A percentile compares a stretch with the other conserved stretches of the same genome.
Evolutionary conservation across 2,797 vertebrate genomes (phyloP).

Genomic region (Microchirus variegatus): DNA sequence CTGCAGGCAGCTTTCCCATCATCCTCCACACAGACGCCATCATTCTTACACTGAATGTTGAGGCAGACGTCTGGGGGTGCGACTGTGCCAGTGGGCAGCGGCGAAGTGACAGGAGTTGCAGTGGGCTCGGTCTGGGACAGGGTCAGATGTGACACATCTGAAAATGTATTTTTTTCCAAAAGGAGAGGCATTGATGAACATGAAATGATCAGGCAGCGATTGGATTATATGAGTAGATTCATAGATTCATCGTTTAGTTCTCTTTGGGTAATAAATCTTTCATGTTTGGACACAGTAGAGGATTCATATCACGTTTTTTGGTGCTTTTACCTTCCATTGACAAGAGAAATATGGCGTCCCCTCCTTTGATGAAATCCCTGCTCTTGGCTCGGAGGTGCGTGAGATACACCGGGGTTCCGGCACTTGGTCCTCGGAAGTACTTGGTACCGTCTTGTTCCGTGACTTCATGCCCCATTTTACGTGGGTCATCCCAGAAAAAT

Average conservation of each 20-base stretch:
- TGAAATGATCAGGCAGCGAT: not conserved
- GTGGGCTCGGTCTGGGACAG: slow-evolving; percentile 53
- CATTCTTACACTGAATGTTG: slow-evolving; percentile 79
- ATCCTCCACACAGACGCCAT: slow-evolving; percentile 77
- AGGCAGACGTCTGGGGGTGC: slow-evolving; percentile 47
- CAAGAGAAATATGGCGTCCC: slow-evolving; percentile 86
- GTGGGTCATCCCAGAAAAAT: slow-evolving; percentile 89
- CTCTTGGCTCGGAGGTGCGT: slow-evolving; percentile 86
- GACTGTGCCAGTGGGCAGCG: not conserved
- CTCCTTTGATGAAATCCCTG: slow-evolving; percentile 90
- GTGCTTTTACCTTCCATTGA: slow-evolving; percentile 86
- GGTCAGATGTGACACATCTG: slow-evolving; percentile 87
- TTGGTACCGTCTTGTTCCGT: slow-evolving; percentile 80
- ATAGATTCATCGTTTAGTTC: too few species aligned
- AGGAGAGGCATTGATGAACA: not conserved
- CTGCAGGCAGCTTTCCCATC: slow-evolving; percentile 75
- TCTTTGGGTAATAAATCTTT: too few species aligned
- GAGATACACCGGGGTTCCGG: slow-evolving; percentile 81
- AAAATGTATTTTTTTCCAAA: slow-evolving; percentile 4
- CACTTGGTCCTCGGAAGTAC: slow-evolving; percentile 81
- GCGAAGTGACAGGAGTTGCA: not conserved
- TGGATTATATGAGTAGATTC: not conserved
- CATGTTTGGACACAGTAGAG: not conserved
- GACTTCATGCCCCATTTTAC: slow-evolving; percentile 79
- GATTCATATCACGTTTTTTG: not conserved